Evolutionary conservation across 2,888 invertebrate species (phyloP), one percentile per base, ranked within the genome.

Genomic region (Synergus umbraculus): DNA sequence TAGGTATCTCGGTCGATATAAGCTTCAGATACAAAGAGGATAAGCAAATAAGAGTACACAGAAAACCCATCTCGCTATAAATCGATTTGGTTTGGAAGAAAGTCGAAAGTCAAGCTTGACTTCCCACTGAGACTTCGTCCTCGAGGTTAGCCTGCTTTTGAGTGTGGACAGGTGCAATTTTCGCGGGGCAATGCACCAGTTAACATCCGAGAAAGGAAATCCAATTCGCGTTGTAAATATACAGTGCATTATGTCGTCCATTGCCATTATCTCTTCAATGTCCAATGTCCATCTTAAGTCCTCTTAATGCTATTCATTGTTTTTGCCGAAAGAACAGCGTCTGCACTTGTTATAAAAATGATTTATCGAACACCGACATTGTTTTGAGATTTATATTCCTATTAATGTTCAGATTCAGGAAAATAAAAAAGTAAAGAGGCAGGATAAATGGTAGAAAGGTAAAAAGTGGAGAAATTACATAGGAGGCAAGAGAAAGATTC

Each of bases 81-180:
- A 73, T 73, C 46, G 54, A 73, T 73, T 73, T 73, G 12, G 49
- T 37, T 54, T 66, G 69, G 79, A 82, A 80, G 82, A 80, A 80
- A 79, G 82, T 82, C 78, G 78, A 54, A 69, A 69, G 69, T 69
- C 69, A 69, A 69, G 73, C 73, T 29, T 49, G 49, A 54, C 49
- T 73, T 73, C 54, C 37, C 54, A n/a, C n/a, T 43, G 77, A 77
- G 44, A 41, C n/a, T 58, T 67, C 54, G n/a, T 76, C 78, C 78
- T 69, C 78, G 46, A 78, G 79, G 78, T 78, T 78, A 79, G 80
- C 78, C 76, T 80, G 80, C 79, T 78, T 79, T 80, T 82, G 78
- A 80, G 78, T 82, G 67, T 77, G 77, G 82, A 80, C 82, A 82
- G 82, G 78, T 78, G 80, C 80, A 77, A 82, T 82, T 80, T 82